Base-by-base conservation (phyloP, 2,797 vertebrate species). In the Spinus pinus region DNA sequence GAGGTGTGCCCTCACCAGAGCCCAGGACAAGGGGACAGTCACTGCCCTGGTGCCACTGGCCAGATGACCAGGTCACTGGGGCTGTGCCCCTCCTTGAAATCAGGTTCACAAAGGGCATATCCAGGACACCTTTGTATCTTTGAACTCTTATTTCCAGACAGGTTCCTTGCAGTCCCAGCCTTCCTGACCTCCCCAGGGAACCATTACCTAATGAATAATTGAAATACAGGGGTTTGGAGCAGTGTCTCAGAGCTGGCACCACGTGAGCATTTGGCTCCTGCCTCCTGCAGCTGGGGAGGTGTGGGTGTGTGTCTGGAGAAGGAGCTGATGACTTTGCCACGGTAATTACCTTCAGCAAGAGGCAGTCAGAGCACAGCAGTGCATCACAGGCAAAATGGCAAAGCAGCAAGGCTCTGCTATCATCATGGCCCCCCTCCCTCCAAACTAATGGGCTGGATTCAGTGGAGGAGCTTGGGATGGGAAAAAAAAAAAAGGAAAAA, bases 181-280 rank as follows among this genome's bases (percentile, higher is more conserved):
- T 75, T 49, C 69, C n/a, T n/a, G 9, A 6, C 0, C 0, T 67
- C 81, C 69, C 81, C 20, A 41, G 39, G 73, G 75, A 87, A 2
- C 46, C 67, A 72, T 49, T 69, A 83, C 6, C 65, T 65, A 42
- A 56, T 42, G 91, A 84, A 49, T 88, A 90, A 93, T 81, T 64
- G 64, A 89, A 58, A 67, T 0, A 12, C 20, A 7, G 6, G 35
- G n/a, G 65, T 95, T 71, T 58, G 71, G 33, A 92, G 72, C 58
- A 50, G 57, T 1, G 4, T 46, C 65, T 93, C 74, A 42, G 67
- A 86, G 44, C 17, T 2, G 5, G 2, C n/a, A 20, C 44, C 81
- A 58, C 2, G 1, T 44, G 66, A 73, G 47, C 47, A 17, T n/a
- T 86, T 60, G 58, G 58, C 51, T 95, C 41, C 78, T 24, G 33